These are phyloP conservation scores for Loxodonta africana DNA, from an alignment of 2,113 vertebrate genomes.

Conservation along the genomic window DNA sequence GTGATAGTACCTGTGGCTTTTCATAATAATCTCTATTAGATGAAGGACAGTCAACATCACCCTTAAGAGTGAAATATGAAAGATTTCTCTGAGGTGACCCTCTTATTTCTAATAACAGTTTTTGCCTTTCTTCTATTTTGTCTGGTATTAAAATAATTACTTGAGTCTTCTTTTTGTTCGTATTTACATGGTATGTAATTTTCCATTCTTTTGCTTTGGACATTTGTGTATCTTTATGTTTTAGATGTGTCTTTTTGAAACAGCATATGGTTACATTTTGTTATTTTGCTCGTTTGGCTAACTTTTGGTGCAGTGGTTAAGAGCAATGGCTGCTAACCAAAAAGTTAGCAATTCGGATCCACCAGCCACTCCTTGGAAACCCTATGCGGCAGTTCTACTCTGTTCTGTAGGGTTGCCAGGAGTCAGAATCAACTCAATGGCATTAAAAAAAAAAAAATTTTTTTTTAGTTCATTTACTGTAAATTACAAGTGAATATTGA, in stretches of 20 bases:
- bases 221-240: not conserved
- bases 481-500: not conserved
- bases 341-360: too few relatives aligned
- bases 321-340: too few relatives aligned
- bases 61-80: not conserved
- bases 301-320: not conserved
- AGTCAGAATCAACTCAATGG: too few relatives aligned
- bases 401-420: too few relatives aligned
- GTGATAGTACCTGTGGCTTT: not conserved
- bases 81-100: not conserved
- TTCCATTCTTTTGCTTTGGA: not conserved
- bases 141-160: not conserved
- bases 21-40: not conserved
- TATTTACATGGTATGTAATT: not conserved
- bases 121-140: not conserved
- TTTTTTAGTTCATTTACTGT: not conserved
- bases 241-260: not conserved
- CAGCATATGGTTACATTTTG: not conserved
- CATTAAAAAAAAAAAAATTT: too few relatives aligned
- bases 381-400: too few relatives aligned
- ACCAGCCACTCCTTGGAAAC: too few relatives aligned
- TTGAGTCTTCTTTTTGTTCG: not conserved
- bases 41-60: not conserved
- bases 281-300: not conserved
- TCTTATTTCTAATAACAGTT: not conserved